Evolutionary conservation across 2,888 invertebrate species (phyloP).

Genomic region (Tetranychus truncatus): DNA sequence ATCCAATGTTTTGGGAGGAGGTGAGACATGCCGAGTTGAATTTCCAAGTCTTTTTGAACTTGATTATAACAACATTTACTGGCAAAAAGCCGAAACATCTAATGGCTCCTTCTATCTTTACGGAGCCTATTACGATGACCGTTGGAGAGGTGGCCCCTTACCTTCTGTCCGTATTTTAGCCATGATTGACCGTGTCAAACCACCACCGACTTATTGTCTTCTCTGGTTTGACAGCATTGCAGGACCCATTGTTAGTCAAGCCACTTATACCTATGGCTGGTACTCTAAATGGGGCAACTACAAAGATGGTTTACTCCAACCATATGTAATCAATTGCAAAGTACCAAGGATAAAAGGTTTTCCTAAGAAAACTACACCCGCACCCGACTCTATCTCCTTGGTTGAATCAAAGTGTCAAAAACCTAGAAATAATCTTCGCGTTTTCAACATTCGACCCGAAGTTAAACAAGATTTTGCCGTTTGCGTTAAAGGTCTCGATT

Average conservation of each 20-base stretch:
- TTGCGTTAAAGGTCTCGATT: slow-evolving; percentile 82
- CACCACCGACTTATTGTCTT: slow-evolving; percentile 44
- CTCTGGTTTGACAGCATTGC: slow-evolving; percentile 38
- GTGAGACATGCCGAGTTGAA: slow-evolving; percentile 39
- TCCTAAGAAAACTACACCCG: slow-evolving; percentile 18
- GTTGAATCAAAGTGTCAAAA: slow-evolving; percentile 68
- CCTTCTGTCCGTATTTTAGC: slow-evolving; percentile 67
- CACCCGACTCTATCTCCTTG: slow-evolving; percentile 51
- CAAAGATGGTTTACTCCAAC: slow-evolving; percentile 72
- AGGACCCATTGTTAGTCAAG: slow-evolving; percentile 56
- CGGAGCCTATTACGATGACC: slow-evolving; percentile 69
- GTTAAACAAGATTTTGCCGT: slow-evolving; percentile 63
- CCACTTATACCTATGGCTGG: slow-evolving; percentile 80
- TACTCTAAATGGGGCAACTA: slow-evolving; percentile 85
- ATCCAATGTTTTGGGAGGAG: slow-evolving; percentile 38
- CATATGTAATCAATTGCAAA: slow-evolving; percentile 71
- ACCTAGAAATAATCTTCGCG: slow-evolving; percentile 57
- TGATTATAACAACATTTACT: slow-evolving; percentile 79
- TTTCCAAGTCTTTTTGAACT: slow-evolving; percentile 65
- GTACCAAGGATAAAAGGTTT: slow-evolving; percentile 40
- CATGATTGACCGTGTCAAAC: slow-evolving; percentile 76
- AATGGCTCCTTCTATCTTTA: slow-evolving; percentile 57
- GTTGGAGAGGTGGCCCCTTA: slow-evolving; percentile 61
- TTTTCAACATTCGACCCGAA: slow-evolving; percentile 54
- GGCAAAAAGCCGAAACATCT: slow-evolving; percentile 63